phyloP scores from a whole-genome alignment of 2,797 vertebrate species.

The Prunella strophiata region DNA sequence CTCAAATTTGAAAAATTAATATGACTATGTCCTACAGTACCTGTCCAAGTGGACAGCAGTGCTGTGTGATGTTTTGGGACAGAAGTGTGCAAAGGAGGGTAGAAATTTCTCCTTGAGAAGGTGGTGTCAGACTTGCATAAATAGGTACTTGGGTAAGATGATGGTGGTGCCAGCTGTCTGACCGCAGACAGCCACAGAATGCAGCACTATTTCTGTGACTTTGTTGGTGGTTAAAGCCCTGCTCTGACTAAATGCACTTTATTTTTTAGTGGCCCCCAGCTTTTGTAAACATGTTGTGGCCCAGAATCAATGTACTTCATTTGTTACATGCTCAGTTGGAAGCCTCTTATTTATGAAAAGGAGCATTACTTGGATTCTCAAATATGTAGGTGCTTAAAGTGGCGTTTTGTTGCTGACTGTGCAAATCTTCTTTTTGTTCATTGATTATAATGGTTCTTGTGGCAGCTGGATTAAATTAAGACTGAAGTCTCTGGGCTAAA shows the following conservation, averaged over 20 bases:
- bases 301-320: background rate
- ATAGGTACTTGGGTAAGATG: background rate
- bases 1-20: background rate
- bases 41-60: background rate
- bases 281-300: background rate
- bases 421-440: constrained; percentile 62
- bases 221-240: background rate
- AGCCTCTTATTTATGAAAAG: constrained; percentile 52
- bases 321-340: constrained; percentile 21
- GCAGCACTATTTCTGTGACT: background rate
- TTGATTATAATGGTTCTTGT: constrained; percentile 61
- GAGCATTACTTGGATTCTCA: constrained; percentile 35
- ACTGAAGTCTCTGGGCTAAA: constrained; percentile 60
- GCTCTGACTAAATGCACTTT: background rate
- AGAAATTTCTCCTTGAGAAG: background rate
- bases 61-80: background rate
- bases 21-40: background rate
- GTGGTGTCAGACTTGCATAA: background rate
- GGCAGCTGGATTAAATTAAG: constrained; percentile 68
- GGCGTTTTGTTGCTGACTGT: constrained; percentile 29
- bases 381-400: constrained; percentile 30
- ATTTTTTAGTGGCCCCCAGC: background rate
- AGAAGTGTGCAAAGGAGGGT: background rate
- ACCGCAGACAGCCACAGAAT: rapidly evolving
- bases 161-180: background rate